phyloP scores from a whole-genome alignment of 2,888 invertebrate species.

The Microdon myrmicae region DNA sequence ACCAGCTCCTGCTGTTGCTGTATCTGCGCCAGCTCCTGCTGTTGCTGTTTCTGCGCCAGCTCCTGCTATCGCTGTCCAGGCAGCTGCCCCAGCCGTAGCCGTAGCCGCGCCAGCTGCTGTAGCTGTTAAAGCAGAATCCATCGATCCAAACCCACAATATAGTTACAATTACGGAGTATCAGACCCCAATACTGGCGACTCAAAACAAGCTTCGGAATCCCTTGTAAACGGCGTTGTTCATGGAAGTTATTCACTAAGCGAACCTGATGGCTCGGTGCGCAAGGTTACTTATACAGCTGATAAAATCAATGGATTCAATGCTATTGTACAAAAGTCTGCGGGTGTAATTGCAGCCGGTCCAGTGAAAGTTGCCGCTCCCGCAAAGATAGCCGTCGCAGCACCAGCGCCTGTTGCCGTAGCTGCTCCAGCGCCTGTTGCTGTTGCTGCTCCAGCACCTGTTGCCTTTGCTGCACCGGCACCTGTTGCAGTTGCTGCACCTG shows the following conservation, averaged over 20 bases:
- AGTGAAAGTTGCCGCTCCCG: constrained; percentile 27
- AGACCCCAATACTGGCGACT: constrained; percentile 73
- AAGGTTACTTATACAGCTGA: constrained; percentile 75
- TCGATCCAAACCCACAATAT: constrained; percentile 70
- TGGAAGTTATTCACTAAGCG: constrained; percentile 73
- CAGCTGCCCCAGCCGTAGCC: constrained; percentile 57
- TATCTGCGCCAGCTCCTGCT: constrained; percentile 49
- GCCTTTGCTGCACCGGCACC: constrained; percentile 57
- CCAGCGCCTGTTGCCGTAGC: constrained; percentile 44
- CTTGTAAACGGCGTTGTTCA: constrained; percentile 74
- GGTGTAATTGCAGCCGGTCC: constrained; percentile 54
- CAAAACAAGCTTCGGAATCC: constrained; percentile 69
- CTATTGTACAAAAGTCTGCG: constrained; percentile 71
- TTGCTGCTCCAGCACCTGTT: constrained; percentile 39
- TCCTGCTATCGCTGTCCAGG: constrained; percentile 52
- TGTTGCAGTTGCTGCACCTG: constrained; percentile 57
- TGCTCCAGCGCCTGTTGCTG: constrained; percentile 39
- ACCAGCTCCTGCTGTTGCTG: constrained; percentile 30
- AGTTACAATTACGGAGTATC: constrained; percentile 77
- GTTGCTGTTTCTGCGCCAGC: constrained; percentile 42
- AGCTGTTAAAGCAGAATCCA: constrained; percentile 57
- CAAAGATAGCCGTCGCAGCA: constrained; percentile 17
- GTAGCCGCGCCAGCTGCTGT: constrained; percentile 56
- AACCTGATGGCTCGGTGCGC: constrained; percentile 73
- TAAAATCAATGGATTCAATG: constrained; percentile 75